phyloP scores from a whole-genome alignment of 2,113 vertebrate genomes.

The Leptosomus discolor region DNA sequence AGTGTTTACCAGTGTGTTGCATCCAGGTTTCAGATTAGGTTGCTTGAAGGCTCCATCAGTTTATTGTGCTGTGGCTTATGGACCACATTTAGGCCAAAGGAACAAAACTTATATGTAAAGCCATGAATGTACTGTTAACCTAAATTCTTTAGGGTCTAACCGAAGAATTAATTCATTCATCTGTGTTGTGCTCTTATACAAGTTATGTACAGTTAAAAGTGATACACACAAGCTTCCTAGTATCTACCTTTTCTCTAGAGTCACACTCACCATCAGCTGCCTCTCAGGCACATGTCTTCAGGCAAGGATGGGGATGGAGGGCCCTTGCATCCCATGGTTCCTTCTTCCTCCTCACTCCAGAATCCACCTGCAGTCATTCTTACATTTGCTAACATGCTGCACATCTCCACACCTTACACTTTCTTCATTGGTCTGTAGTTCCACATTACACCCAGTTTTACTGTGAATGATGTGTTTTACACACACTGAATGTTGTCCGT shows the following conservation, averaged over 20 bases:
- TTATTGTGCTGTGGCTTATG: neutral
- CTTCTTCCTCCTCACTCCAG: neutral
- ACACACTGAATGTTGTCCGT: neutral
- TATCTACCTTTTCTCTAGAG: neutral
- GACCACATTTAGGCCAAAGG: neutral
- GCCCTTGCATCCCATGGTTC: neutral
- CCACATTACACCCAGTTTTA: neutral
- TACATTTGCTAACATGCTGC: neutral
- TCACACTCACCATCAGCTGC: neutral
- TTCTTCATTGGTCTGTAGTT: neutral
- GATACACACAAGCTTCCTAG: neutral
- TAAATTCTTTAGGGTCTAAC: neutral
- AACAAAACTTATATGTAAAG: neutral
- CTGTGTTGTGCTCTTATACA: neutral
- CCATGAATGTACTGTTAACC: neutral
- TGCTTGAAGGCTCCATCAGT: neutral
- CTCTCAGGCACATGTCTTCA: neutral
- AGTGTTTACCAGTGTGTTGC: neutral
- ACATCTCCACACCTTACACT: neutral
- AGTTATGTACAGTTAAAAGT: neutral
- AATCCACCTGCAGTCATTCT: neutral
- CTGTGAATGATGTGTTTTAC: neutral
- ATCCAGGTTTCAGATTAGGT: neutral
- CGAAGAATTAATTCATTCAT: neutral
- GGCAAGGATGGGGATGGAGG: neutral